A percentile compares a stretch with the other conserved stretches of the same genome.
These are phyloP conservation scores for Falco peregrinus DNA, from an alignment of 2,797 vertebrate genomes.

Conservation along the genomic window DNA sequence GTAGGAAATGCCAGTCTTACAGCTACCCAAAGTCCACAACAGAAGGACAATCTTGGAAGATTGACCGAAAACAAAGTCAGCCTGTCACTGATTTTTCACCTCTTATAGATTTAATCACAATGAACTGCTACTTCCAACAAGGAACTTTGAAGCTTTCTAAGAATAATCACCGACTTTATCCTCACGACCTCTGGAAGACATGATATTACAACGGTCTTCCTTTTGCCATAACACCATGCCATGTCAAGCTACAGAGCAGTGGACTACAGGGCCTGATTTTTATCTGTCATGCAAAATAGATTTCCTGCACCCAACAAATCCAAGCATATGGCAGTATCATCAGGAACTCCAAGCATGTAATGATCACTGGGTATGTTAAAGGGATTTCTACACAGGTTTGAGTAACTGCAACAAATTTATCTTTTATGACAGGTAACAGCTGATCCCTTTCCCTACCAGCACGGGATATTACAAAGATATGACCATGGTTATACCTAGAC, in stretches of 20 bases:
- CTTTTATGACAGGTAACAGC: neutral
- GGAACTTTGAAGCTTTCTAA: neutral
- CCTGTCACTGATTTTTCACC: neutral
- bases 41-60: neutral
- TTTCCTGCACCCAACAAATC: neutral
- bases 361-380: fast-evolving
- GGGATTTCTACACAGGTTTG: neutral
- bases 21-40: neutral
- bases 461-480: neutral
- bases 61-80: neutral
- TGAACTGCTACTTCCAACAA: neutral
- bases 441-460: neutral
- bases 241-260: neutral
- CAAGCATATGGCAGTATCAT: neutral
- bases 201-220: neutral
- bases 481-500: neutral
- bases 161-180: neutral
- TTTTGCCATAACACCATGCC: neutral
- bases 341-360: neutral
- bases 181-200: neutral
- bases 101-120: neutral
- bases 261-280: constrained; percentile 16
- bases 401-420: neutral
- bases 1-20: neutral
- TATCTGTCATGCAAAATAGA: neutral